These are phyloP conservation scores for Leucopternis melanops DNA, from an alignment of 2,113 vertebrate species.

Conservation along the genomic window DNA sequence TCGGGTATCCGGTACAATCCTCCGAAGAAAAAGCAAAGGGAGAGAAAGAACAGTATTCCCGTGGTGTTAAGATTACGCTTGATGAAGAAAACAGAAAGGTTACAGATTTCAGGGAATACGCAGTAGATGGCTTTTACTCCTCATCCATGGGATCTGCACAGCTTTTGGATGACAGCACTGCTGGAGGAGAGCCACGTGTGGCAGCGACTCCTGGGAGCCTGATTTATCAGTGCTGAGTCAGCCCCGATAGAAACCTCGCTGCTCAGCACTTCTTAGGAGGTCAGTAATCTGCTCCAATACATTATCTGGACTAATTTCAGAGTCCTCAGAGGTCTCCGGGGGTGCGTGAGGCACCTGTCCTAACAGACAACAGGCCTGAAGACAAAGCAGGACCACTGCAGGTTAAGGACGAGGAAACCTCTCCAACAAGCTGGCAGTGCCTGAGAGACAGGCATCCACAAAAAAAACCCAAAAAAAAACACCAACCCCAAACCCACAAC, in stretches of 20 bases:
- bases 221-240: background rate
- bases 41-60: too few relatives aligned
- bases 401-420: accelerated
- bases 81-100: too few relatives aligned
- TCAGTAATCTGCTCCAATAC: background rate
- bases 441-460: background rate
- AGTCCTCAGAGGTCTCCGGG: background rate
- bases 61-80: too few relatives aligned
- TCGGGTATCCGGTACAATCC: too few relatives aligned
- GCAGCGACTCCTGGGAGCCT: accelerated
- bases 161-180: background rate
- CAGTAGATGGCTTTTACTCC: too few relatives aligned
- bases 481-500: too few relatives aligned
- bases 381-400: background rate
- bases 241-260: accelerated
- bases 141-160: too few relatives aligned
- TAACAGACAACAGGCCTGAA: background rate
- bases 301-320: background rate
- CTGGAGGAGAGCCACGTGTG: background rate
- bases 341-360: accelerated
- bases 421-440: background rate
- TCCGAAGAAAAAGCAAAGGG: too few relatives aligned
- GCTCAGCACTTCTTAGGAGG: background rate
- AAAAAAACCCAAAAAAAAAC: too few relatives aligned
- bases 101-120: too few relatives aligned